These are phyloP conservation scores for Cordilura impudica DNA, from an alignment of 2,888 invertebrate genomes.

Conservation along the genomic window DNA sequence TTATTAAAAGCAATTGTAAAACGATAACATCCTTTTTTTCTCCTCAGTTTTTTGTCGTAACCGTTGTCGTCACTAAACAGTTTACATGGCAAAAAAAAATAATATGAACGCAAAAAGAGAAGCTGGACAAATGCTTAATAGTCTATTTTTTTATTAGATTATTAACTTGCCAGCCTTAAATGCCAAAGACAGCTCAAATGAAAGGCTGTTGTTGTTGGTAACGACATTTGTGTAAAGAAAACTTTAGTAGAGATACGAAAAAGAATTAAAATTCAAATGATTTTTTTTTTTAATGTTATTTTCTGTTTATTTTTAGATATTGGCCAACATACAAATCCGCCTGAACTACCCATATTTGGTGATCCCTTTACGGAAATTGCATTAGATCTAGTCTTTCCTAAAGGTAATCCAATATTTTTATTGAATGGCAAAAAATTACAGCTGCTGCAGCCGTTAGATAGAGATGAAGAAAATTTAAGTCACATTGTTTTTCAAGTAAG, in stretches of 20 bases:
- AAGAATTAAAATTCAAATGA: conserved; percentile 30
- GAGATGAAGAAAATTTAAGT: conserved; percentile 90
- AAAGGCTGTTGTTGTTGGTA: conserved; percentile 42
- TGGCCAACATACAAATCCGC: conserved; percentile 89
- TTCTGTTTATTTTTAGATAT: conserved; percentile 81
- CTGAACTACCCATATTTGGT: conserved; percentile 89
- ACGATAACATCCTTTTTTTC: conserved; percentile 42
- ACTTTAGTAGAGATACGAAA: background rate
- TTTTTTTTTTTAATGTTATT: conserved; percentile 21
- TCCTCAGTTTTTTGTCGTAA: background rate
- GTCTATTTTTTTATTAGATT: conserved; percentile 14
- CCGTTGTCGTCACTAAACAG: background rate
- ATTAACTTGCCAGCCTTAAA: conserved; percentile 27
- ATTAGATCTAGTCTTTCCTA: conserved; percentile 88
- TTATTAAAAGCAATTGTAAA: conserved; percentile 53
- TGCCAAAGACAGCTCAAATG: conserved; percentile 48
- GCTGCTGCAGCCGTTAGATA: conserved; percentile 88
- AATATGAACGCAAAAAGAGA: background rate
- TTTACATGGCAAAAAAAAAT: background rate
- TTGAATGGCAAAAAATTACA: conserved; percentile 90
- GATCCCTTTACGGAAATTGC: conserved; percentile 88
- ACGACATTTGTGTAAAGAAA: conserved; percentile 10
- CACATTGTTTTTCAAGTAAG: conserved; percentile 92
- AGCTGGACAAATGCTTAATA: conserved; percentile 20
- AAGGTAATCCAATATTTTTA: conserved; percentile 87